These are phyloP conservation scores for Scytalopus superciliaris DNA, from an alignment of 2,113 vertebrate species.

Conservation along the genomic window DNA sequence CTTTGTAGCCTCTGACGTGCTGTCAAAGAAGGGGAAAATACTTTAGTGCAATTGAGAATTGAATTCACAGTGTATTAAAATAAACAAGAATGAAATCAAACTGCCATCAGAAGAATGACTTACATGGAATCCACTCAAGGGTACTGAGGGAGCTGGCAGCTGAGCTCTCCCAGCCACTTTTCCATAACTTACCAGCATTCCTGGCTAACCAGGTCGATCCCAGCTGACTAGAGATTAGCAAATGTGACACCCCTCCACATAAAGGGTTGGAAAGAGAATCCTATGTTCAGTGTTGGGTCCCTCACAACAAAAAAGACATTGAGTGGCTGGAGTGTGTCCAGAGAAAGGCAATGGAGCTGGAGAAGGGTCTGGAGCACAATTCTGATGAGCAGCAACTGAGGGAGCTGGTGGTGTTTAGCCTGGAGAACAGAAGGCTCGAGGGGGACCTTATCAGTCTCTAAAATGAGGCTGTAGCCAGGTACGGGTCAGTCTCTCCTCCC, in stretches of 20 bases:
- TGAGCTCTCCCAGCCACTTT: background rate
- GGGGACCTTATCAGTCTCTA: background rate
- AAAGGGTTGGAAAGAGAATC: background rate
- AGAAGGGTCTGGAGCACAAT: background rate
- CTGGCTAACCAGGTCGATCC: background rate
- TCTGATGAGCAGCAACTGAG: background rate
- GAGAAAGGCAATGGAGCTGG: background rate
- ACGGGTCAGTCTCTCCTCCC: accelerated
- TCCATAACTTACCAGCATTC: background rate
- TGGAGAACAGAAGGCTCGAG: background rate
- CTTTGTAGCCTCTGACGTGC: background rate
- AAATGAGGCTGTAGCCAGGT: accelerated
- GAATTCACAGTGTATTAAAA: conserved; percentile 13
- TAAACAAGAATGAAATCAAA: background rate
- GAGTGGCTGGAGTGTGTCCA: background rate
- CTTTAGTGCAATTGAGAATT: background rate
- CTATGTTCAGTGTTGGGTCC: background rate
- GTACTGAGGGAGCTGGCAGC: background rate
- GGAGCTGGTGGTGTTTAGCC: background rate
- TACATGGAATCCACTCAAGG: background rate
- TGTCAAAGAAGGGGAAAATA: conserved; percentile 8
- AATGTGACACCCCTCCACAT: background rate
- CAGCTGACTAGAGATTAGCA: background rate
- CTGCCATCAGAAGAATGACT: background rate
- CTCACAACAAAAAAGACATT: background rate